Conservation (phyloP, 1,140 invertebrate species). For the Papilio machaon region DNA sequence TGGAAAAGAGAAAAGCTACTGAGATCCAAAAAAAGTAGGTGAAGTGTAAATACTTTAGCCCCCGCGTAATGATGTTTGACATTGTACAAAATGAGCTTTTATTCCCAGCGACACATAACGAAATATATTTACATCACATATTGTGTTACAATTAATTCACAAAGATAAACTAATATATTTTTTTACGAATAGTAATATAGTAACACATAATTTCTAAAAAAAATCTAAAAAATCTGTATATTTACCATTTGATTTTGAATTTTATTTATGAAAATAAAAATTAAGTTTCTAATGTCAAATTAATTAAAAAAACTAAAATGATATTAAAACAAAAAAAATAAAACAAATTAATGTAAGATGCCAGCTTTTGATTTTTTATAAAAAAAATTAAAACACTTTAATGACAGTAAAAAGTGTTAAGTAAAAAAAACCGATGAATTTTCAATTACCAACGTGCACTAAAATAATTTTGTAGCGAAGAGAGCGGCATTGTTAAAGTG, state of each 20-base stretch:
- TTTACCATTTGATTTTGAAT: too few relatives aligned
- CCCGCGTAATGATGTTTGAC: conserved; percentile 32
- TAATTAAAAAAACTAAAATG: too few relatives aligned
- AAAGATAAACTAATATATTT: background rate
- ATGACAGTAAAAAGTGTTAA: background rate
- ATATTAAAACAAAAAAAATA: background rate
- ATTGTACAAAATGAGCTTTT: conserved; percentile 33
- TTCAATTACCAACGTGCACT: conserved; percentile 22
- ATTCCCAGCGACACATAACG: background rate
- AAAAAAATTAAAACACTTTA: background rate
- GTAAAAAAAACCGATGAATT: conserved; percentile 14
- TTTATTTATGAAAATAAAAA: too few relatives aligned
- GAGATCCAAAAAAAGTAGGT: conserved; percentile 33
- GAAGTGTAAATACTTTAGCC: conserved; percentile 31
- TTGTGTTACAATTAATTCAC: background rate
- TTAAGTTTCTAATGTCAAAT: too few relatives aligned
- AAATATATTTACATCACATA: conserved; percentile 4
- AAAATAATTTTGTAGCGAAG: conserved; percentile 37
- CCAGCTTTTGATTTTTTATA: background rate
- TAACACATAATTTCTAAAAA: too few relatives aligned
- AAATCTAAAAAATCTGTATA: too few relatives aligned
- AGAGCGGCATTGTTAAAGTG: conserved; percentile 37
- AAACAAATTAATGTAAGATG: background rate
- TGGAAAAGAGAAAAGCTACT: conserved; percentile 19
- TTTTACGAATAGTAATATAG: too few relatives aligned